A percentile compares a stretch with the other conserved stretches of the same genome.
phyloP scores from a whole-genome alignment of 2,888 invertebrate genomes.

The Megamerina dolium region DNA sequence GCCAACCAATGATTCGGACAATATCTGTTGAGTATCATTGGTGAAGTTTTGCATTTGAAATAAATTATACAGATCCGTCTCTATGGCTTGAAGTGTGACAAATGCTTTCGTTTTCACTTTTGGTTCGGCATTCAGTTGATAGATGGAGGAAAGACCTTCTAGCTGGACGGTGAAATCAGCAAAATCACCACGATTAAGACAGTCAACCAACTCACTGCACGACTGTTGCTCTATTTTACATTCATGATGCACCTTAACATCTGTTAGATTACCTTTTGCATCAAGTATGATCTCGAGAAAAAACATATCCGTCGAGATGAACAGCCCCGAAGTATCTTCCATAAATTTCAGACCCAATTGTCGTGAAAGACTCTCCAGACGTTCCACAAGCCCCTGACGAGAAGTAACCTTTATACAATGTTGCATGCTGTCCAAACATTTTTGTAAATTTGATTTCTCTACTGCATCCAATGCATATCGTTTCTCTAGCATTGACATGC shows the following conservation, averaged over 20 bases:
- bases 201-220: conserved; percentile 81
- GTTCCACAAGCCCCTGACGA: conserved; percentile 83
- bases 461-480: conserved; percentile 79
- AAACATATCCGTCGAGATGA: conserved; percentile 95
- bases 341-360: conserved; percentile 88
- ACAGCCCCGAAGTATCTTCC: conserved; percentile 73
- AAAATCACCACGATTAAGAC: conserved; percentile 80
- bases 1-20: conserved; percentile 87
- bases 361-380: conserved; percentile 83
- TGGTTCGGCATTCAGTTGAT: conserved; percentile 90
- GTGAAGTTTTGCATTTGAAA: conserved; percentile 72
- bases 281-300: conserved; percentile 87
- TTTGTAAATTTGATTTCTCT: conserved; percentile 80
- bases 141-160: conserved; percentile 86
- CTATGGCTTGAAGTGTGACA: conserved; percentile 84
- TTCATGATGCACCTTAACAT: conserved; percentile 88
- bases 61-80: conserved; percentile 78
- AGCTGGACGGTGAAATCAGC: conserved; percentile 86
- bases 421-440: conserved; percentile 85
- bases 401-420: conserved; percentile 91
- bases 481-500: conserved; percentile 85
- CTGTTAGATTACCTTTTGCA: conserved; percentile 74
- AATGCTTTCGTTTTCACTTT: conserved; percentile 92
- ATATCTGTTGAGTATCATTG: conserved; percentile 60
- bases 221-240: conserved; percentile 78